Base-by-base conservation (phyloP, 1,140 invertebrate species). In the Drosophila sucinea region DNA sequence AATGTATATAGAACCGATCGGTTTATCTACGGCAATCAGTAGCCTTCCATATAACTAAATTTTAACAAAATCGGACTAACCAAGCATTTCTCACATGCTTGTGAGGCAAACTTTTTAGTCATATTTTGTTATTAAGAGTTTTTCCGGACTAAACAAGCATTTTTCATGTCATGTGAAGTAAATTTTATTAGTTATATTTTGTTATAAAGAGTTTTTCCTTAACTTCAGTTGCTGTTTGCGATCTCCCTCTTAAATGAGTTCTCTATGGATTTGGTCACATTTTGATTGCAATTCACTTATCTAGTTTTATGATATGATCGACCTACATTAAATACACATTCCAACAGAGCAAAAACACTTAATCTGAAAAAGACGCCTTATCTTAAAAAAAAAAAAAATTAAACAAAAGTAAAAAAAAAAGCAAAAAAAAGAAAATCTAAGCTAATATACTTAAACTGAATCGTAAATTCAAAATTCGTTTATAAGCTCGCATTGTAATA, bases 371-470 rank as follows among this genome's bases (percentile, higher is more conserved):
- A 11, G 44, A 10, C 44, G 44, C 44, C 74, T 77, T 77, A 77
- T 77, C 71, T 74, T 68, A 44, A 61, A 38, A 56, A 17, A 57
- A 41, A 41, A 58, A 10, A 61, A 38, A 60, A 32, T 56, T 56
- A 5, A 32, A 35, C 11, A 1, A 40, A 56, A 23, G 35, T 1
- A 25, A 47, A 58, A 41, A 2, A 4, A 7, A 7, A 41, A 41
- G 6, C n/a, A 32, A 44, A 33, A 25, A 41, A 33, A 1, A 47
- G n/a, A 58, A 27, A 64, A 55, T 27, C 8, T 51, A 51, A 27
- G 44, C 23, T 51, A 51, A 27, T 51, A 51, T 51, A 51, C 44
- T 23, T 51, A 51, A 51, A n/a, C 11, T 41, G n/a, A 41, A 41
- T 41, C 40, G 40, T 17, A 41, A 41, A 51, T 51, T 51, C 44